Evolutionary conservation across 1,140 invertebrate species (phyloP).

Genomic region (Apocrypta bakeri): DNA sequence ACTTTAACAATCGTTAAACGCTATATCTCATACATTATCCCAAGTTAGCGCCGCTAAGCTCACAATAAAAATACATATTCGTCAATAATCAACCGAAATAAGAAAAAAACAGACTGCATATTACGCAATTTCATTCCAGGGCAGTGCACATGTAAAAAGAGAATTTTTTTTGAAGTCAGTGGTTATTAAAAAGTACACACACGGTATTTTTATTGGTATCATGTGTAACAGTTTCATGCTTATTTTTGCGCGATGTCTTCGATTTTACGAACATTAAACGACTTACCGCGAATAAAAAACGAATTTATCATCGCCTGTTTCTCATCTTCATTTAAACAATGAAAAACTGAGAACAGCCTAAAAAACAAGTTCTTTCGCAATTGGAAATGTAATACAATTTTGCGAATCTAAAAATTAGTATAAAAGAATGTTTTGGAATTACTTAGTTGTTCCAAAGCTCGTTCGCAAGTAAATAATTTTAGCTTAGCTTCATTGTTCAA

Average conservation of each 20-base stretch:
- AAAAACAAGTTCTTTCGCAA: conserved; percentile 7
- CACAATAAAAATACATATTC: conserved; percentile 65
- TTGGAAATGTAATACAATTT: conserved; percentile 46
- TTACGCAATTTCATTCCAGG: conserved; percentile 9
- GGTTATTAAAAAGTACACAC: conserved; percentile 3
- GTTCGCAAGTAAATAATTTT: conserved; percentile 17
- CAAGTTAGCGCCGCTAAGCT: conserved; percentile 68
- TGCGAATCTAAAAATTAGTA: conserved; percentile 53
- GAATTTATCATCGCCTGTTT: not conserved
- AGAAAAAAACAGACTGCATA: conserved; percentile 38
- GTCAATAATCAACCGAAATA: conserved; percentile 57
- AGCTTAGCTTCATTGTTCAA: not conserved
- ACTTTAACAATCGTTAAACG: conserved; percentile 71
- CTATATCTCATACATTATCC: conserved; percentile 69
- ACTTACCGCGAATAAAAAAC: conserved; percentile 17
- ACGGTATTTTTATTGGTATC: not conserved
- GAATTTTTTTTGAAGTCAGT: conserved; percentile 17
- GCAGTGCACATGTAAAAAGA: conserved; percentile 33
- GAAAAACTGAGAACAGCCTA: conserved; percentile 7
- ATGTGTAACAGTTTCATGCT: conserved; percentile 10
- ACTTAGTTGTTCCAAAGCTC: not conserved
- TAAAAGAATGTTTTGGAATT: conserved; percentile 13
- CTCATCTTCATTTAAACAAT: conserved; percentile 25
- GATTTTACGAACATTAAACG: not conserved
- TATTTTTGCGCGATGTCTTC: not conserved